Evolutionary conservation across 1,140 invertebrate genomes (phyloP), one percentile per base, ranked within the genome.

Genomic region (Trissolcus basalis): DNA sequence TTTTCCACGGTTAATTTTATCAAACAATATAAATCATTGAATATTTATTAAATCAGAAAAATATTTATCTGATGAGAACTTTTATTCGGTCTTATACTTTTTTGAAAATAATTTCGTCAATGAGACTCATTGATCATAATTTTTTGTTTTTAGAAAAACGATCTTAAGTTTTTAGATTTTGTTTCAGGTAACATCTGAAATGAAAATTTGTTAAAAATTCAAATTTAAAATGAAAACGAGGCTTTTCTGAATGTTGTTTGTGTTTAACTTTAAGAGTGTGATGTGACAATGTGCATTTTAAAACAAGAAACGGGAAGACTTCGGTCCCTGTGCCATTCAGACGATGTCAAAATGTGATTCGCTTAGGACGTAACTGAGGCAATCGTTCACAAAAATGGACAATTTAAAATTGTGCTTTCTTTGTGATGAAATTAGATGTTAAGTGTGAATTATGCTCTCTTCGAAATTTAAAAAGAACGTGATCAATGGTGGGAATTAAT

Each of bases 191-290:
- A n/a, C n/a, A n/a, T n/a, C n/a, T n/a, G n/a, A n/a, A n/a, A n/a
- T n/a, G n/a, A n/a, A n/a, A n/a, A n/a, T n/a, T n/a, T n/a, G n/a
- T n/a, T n/a, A n/a, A n/a, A n/a, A n/a, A n/a, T n/a, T n/a, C n/a
- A n/a, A n/a, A n/a, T n/a, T n/a, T n/a, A n/a, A n/a, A n/a, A n/a
- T 44, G 32, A 55, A 49, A 27, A n/a, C 3, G 33, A 53, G 11
- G 54, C 36, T 47, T 39, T 69, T 69, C 43, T 69, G 27, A 69
- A 69, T 60, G 65, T 69, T 60, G 13, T 68, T 67, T 68, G 64
- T 68, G 54, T 68, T 68, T 63, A 49, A 39, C 45, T 59, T 1
- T 48, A 59, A 59, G 49, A 13, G 16, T 53, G 51, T 55, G 15
- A 44, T 61, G 58, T 63, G 45, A 53, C 44, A 45, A 45, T 1